phyloP scores from a whole-genome alignment of 1,140 invertebrate species.

The Frieseomelitta varia region DNA sequence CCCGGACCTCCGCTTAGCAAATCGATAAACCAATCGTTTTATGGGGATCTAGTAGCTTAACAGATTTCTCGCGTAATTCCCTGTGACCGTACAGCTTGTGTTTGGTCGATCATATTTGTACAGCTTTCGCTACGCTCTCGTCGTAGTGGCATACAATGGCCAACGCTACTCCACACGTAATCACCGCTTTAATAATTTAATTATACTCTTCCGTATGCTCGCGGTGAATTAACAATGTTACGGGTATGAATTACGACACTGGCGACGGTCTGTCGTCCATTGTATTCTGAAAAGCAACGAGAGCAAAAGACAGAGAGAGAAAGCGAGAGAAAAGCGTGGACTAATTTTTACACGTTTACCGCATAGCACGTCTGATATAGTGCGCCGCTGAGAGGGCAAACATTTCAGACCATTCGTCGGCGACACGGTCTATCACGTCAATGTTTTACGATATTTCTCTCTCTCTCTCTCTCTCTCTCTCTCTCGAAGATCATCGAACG shows the following conservation, averaged over 20 bases:
- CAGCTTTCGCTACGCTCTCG: neutral
- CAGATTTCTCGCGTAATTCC: neutral
- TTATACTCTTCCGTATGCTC: neutral
- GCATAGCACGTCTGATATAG: neutral
- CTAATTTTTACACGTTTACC: slow-evolving; percentile 1
- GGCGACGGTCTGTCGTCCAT: neutral
- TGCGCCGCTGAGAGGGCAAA: neutral
- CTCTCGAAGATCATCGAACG: neutral
- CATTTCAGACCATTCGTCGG: neutral
- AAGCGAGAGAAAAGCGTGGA: neutral
- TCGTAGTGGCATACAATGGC: neutral
- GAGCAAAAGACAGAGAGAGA: neutral
- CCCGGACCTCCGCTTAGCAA: slow-evolving; percentile 18
- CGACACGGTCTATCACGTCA: neutral
- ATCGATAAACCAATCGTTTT: slow-evolving; percentile 15
- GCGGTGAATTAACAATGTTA: neutral
- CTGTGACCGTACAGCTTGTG: too few species aligned
- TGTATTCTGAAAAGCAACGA: neutral
- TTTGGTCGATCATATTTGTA: neutral
- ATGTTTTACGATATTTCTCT: neutral
- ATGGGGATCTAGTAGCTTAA: neutral
- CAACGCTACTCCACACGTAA: neutral
- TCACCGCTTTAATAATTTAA: neutral
- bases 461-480: too few species aligned
- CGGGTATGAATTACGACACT: neutral